Percentiles rank a stretch among this genome's conserved stretches.
These are phyloP conservation scores for Scaptodrosophila lebanonensis DNA, from an alignment of 1,140 invertebrate species.

Conservation along the genomic window DNA sequence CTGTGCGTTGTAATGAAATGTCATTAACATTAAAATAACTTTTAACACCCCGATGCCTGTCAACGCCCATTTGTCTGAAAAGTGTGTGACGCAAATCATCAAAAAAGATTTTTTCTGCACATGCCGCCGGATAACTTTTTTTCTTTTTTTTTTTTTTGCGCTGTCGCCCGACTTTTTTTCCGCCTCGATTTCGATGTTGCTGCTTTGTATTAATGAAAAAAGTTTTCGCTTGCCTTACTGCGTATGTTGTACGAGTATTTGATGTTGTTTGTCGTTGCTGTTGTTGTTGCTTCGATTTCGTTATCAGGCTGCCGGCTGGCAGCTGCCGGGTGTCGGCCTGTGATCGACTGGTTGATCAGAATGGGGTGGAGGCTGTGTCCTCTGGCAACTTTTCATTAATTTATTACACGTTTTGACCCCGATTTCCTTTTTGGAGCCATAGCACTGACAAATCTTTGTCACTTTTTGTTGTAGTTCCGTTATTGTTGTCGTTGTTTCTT, in stretches of 20 bases:
- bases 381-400: slow-evolving; percentile 67
- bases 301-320: too few species aligned
- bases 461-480: too few species aligned
- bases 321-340: slow-evolving; percentile 13
- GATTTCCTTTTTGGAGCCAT: neutral
- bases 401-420: slow-evolving; percentile 47
- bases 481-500: neutral
- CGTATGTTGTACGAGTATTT: too few species aligned
- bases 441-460: slow-evolving; percentile 1
- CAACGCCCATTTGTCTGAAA: slow-evolving; percentile 15
- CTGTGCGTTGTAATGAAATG: slow-evolving; percentile 65
- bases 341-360: slow-evolving; percentile 54
- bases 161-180: slow-evolving; percentile 22
- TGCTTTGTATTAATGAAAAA: too few species aligned
- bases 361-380: slow-evolving; percentile 11
- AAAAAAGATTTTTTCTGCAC: too few species aligned
- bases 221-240: too few species aligned
- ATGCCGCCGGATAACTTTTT: too few species aligned
- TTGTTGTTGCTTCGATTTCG: too few species aligned
- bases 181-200: slow-evolving; percentile 34
- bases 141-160: too few species aligned
- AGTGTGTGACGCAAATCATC: slow-evolving; percentile 9
- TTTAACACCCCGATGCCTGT: slow-evolving; percentile 47
- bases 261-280: too few species aligned
- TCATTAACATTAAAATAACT: slow-evolving; percentile 68